phyloP scores from a whole-genome alignment of 2,797 vertebrate species.

The Rachycentron canadum region DNA sequence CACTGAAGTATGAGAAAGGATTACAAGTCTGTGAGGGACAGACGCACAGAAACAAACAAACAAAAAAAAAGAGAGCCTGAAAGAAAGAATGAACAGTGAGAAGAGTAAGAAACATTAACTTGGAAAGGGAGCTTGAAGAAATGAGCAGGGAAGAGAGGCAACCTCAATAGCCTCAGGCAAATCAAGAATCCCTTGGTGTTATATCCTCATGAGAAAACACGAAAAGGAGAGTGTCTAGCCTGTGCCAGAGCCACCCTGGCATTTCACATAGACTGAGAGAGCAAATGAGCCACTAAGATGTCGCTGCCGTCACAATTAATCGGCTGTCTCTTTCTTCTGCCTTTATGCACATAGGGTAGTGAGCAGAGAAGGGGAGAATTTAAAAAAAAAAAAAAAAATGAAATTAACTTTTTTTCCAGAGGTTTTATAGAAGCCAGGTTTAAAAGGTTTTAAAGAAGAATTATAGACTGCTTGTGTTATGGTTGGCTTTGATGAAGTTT shows the following conservation, averaged over 20 bases:
- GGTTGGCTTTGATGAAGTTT: constrained; percentile 54
- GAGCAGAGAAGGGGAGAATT: not conserved
- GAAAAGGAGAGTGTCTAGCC: constrained; percentile 33
- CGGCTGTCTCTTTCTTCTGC: constrained; percentile 47
- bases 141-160: constrained; percentile 28
- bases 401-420: constrained; percentile 18
- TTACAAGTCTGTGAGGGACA: constrained; percentile 49
- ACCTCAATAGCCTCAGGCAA: constrained; percentile 39
- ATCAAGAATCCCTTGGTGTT: constrained; percentile 42
- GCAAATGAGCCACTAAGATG: constrained; percentile 56
- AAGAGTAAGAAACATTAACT: constrained; percentile 25
- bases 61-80: constrained; percentile 5
- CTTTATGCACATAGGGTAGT: constrained; percentile 26
- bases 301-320: constrained; percentile 59
- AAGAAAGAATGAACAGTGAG: constrained; percentile 32
- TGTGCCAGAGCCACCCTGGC: constrained; percentile 33
- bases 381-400: constrained; percentile 1
- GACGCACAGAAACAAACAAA: constrained; percentile 13
- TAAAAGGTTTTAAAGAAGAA: constrained; percentile 28
- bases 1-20: constrained; percentile 44
- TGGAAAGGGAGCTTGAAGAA: constrained; percentile 29
- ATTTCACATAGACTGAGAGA: constrained; percentile 51
- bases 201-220: constrained; percentile 49
- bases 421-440: constrained; percentile 11
- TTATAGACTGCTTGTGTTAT: constrained; percentile 18